Conservation (phyloP, 2,797 vertebrate genomes). For the Remorina albescens region DNA sequence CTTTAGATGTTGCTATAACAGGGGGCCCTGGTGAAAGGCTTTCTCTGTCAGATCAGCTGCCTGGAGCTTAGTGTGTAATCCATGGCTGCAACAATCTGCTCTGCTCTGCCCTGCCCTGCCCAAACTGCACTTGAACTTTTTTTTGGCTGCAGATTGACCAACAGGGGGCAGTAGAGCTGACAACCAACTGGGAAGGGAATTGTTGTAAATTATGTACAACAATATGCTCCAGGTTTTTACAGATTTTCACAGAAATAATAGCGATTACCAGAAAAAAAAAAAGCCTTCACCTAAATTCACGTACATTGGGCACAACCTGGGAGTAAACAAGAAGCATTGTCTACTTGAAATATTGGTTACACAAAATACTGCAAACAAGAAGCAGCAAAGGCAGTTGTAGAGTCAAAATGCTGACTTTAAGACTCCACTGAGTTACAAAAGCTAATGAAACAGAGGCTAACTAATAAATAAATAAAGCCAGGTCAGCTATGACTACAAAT, state of each 20-base stretch:
- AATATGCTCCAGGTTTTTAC: background rate
- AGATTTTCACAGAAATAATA: background rate
- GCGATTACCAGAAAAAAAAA: background rate
- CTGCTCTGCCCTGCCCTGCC: too few species aligned
- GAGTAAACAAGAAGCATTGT: too few species aligned
- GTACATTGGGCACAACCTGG: too few species aligned
- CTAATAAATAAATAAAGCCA: too few species aligned
- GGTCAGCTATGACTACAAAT: too few species aligned
- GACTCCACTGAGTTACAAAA: too few species aligned
- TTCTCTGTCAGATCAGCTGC: constrained; percentile 71
- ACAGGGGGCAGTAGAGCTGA: constrained; percentile 2
- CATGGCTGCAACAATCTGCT: constrained; percentile 29
- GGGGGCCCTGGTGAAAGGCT: constrained; percentile 66
- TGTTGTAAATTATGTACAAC: background rate
- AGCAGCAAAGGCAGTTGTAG: too few species aligned
- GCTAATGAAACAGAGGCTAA: too few species aligned
- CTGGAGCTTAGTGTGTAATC: constrained; percentile 66
- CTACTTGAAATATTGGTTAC: too few species aligned
- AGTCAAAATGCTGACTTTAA: too few species aligned
- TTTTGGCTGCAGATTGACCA: constrained; percentile 8
- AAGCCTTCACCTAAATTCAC: too few species aligned
- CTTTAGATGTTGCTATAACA: constrained; percentile 66
- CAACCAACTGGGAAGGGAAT: background rate
- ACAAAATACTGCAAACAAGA: too few species aligned
- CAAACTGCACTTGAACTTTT: constrained; percentile 5